These are phyloP conservation scores for Notolabrus celidotus DNA, from an alignment of 2,797 vertebrate genomes.

Conservation along the genomic window DNA sequence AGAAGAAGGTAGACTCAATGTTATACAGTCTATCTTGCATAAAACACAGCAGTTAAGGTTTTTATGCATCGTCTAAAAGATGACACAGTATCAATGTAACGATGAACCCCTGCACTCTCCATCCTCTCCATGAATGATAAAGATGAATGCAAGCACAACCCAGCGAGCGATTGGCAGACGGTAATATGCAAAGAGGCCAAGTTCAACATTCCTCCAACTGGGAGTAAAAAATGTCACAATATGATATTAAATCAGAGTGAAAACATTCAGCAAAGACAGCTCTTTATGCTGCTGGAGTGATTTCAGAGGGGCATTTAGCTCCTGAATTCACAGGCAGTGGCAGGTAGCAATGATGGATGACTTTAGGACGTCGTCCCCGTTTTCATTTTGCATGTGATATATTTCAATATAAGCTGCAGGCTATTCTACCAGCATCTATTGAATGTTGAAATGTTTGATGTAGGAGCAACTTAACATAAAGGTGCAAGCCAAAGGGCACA, in stretches of 20 bases:
- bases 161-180: conserved; percentile 31
- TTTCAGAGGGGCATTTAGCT: conserved; percentile 33
- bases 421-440: conserved; percentile 22
- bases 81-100: conserved; percentile 7
- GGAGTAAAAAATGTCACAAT: conserved; percentile 16
- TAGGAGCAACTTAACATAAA: conserved; percentile 32
- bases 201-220: conserved; percentile 27
- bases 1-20: background rate
- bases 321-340: conserved; percentile 16
- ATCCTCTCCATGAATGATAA: conserved; percentile 12
- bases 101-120: conserved; percentile 21
- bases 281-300: conserved; percentile 9
- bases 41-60: conserved; percentile 3
- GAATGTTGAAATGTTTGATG: conserved; percentile 56
- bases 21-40: background rate
- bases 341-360: conserved; percentile 46
- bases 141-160: conserved; percentile 38
- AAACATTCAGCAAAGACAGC: conserved; percentile 9
- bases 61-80: conserved; percentile 17
- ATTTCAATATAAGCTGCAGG: conserved; percentile 26
- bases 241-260: conserved; percentile 4
- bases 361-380: background rate
- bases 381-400: conserved; percentile 35
- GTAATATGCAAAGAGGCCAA: conserved; percentile 36
- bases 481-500: conserved; percentile 26